Conservation (phyloP, 2,797 vertebrate species). For the Emydoidea blandingii region DNA sequence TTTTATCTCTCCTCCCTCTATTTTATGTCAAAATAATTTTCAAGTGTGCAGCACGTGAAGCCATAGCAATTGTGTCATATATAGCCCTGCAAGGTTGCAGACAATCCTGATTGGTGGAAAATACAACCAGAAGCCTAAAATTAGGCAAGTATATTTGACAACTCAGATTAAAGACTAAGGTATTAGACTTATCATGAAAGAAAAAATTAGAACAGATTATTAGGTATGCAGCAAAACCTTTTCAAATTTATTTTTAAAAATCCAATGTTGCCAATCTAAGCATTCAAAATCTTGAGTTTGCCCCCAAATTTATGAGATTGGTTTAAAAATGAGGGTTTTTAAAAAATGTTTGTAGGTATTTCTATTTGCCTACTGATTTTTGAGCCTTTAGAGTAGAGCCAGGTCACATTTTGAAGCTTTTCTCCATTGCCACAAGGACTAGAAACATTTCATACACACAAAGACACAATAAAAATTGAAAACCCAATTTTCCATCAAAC, state of each 20-base stretch:
- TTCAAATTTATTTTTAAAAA: neutral
- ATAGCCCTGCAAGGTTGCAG: neutral
- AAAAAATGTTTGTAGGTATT: neutral
- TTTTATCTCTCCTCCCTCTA: neutral
- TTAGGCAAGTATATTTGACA: neutral
- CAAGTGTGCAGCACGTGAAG: neutral
- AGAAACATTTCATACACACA: neutral
- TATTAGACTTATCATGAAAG: neutral
- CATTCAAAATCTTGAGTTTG: rapidly evolving
- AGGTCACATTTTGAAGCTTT: neutral
- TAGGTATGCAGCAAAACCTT: rapidly evolving
- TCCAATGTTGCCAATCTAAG: neutral
- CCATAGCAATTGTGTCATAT: neutral
- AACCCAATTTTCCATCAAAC: neutral
- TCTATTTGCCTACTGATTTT: neutral
- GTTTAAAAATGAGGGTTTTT: neutral
- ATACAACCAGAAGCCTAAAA: neutral
- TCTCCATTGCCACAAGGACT: rapidly evolving
- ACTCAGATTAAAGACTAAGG: rapidly evolving
- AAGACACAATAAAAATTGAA: neutral
- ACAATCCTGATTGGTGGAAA: neutral
- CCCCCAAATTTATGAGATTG: neutral
- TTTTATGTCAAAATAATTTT: neutral
- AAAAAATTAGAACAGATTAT: neutral
- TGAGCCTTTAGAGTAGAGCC: neutral